A percentile compares a stretch with the other conserved stretches of the same genome.
Evolutionary conservation across 2,888 invertebrate genomes (phyloP).

Genomic region (Agonopterix arenella): DNA sequence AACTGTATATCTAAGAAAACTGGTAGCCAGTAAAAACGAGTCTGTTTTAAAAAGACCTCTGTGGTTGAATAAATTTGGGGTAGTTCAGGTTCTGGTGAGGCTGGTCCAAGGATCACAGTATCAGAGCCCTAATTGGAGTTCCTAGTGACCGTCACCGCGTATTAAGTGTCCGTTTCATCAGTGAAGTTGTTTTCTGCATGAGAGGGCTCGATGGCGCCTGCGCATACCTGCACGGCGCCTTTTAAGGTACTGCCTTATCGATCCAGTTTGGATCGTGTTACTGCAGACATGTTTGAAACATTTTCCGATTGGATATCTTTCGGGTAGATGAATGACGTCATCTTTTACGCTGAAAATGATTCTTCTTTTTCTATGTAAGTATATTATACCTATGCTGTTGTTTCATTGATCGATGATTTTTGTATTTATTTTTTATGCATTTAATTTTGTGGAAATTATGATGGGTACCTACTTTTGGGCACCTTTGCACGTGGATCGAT

Average conservation of each 20-base stretch:
- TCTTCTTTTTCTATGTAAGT: not conserved
- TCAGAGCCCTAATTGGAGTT: conserved; percentile 66
- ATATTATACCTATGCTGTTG: too few relatives aligned
- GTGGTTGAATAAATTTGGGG: not conserved
- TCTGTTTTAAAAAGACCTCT: too few relatives aligned
- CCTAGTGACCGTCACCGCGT: conserved; percentile 67
- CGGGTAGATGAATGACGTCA: conserved; percentile 6
- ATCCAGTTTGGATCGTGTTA: conserved; percentile 52
- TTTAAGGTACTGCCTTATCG: conserved; percentile 50
- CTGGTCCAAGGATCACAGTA: conserved; percentile 17
- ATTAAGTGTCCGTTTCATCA: conserved; percentile 73
- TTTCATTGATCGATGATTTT: too few relatives aligned
- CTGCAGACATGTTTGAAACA: conserved; percentile 17
- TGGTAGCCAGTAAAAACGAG: not conserved
- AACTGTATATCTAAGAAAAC: not conserved
- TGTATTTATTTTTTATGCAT: not conserved
- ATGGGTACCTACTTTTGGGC: too few relatives aligned
- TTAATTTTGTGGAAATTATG: not conserved
- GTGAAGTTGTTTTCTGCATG: conserved; percentile 65
- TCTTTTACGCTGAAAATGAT: not conserved
- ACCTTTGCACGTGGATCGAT: too few relatives aligned
- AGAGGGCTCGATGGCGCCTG: conserved; percentile 57
- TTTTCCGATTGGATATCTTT: conserved; percentile 5
- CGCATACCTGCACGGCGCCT: conserved; percentile 44
- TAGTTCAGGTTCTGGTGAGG: not conserved